Percentiles rank a stretch among this genome's conserved stretches.
phyloP scores from a whole-genome alignment of 2,888 invertebrate genomes.

The Drosophila melanosoma region DNA sequence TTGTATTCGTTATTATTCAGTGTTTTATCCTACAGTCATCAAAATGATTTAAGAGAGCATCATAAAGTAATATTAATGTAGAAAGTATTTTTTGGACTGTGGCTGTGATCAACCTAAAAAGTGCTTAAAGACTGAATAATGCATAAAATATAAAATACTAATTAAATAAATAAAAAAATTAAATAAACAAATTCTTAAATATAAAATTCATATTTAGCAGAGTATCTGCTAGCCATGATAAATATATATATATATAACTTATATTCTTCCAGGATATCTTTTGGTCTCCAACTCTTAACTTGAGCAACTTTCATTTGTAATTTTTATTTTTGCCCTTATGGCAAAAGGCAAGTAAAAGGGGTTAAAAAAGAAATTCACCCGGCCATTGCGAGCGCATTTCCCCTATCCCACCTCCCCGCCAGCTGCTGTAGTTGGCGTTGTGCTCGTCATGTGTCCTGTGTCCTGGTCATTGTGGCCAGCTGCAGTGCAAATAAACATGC shows the following conservation, averaged over 20 bases:
- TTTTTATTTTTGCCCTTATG: slow-evolving; percentile 38
- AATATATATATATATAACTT: not conserved
- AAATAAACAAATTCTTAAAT: too few relatives aligned
- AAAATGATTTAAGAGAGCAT: slow-evolving; percentile 4
- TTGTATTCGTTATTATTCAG: not conserved
- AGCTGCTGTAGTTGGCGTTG: slow-evolving; percentile 17
- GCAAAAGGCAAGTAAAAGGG: slow-evolving; percentile 60
- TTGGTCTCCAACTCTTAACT: not conserved
- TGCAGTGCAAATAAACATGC: slow-evolving; percentile 76
- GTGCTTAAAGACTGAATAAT: not conserved
- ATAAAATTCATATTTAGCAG: not conserved
- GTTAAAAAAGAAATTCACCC: slow-evolving; percentile 42
- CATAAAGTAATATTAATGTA: slow-evolving; percentile 5
- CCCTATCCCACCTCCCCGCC: not conserved
- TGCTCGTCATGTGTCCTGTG: slow-evolving; percentile 31
- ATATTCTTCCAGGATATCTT: slow-evolving; percentile 1
- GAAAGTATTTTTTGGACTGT: too few relatives aligned
- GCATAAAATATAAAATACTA: too few relatives aligned
- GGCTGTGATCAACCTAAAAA: too few relatives aligned
- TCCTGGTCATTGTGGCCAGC: slow-evolving; percentile 71
- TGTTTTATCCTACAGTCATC: not conserved
- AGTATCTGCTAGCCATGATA: not conserved
- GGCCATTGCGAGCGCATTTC: slow-evolving; percentile 10
- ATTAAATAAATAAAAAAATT: too few relatives aligned
- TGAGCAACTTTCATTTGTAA: not conserved